A percentile compares a stretch with the other conserved stretches of the same genome.
phyloP scores from a whole-genome alignment of 2,113 vertebrate genomes.

The Alosa alosa region DNA sequence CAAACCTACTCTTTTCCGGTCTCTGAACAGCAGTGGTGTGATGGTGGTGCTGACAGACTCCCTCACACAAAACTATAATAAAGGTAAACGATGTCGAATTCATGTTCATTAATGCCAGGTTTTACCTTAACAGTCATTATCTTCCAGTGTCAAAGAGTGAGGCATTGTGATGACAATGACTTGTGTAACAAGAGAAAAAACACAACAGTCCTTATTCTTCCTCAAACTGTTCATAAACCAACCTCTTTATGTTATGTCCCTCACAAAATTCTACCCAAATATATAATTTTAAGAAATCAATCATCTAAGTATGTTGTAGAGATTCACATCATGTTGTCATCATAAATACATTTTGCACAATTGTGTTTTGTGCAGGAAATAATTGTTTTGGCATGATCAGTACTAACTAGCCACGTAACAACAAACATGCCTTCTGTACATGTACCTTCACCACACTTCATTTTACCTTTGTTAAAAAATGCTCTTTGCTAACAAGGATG shows the following conservation, averaged over 20 bases:
- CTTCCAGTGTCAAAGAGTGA: neutral
- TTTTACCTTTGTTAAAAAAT: neutral
- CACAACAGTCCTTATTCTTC: neutral
- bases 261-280: neutral
- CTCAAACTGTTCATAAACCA: neutral
- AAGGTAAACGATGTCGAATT: neutral
- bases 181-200: neutral
- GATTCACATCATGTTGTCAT: neutral
- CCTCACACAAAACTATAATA: neutral
- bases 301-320: neutral
- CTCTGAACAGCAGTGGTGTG: constrained; percentile 48
- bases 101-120: neutral
- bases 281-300: neutral
- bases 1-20: constrained; percentile 44
- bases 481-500: neutral
- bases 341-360: neutral
- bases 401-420: neutral
- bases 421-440: neutral
- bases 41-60: neutral
- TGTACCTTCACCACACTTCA: neutral
- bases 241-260: neutral
- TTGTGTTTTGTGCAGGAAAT: neutral
- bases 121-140: neutral
- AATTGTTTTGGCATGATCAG: neutral
- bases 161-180: neutral